Base-by-base conservation (phyloP, 2,797 vertebrate genomes). In the Anabas testudineus region DNA sequence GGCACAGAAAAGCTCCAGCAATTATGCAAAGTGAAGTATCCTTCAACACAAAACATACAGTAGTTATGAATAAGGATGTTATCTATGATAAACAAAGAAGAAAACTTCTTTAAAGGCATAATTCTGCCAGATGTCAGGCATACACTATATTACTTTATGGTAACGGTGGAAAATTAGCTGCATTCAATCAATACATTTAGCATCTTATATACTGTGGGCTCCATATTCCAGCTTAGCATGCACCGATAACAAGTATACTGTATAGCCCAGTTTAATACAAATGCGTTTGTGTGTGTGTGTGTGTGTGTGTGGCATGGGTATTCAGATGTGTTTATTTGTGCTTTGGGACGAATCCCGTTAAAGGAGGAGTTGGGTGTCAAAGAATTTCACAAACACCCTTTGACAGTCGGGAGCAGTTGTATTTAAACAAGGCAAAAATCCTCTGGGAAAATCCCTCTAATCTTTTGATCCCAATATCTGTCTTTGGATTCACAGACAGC, bases 381-480 rank as follows among this genome's bases (percentile, higher is more conserved):
- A 86, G 64, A 82, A 82, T 84, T 89, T 86, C 82, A 82, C 82
- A 88, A 89, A 88, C 83, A 89, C 82, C 87, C 80, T 89, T 88
- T 91, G 87, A 90, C 90, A 91, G 89, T 89, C 84, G 32, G 76
- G 68, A 88, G 78, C 87, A 78, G 77, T 85, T 90, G 78, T 90
- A 88, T 92, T 93, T 90, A 92, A 93, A 92, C 84, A 88, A 91
- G 87, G 79, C 66, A 86, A 80, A 90, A 90, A 91, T 90, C 81
- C 87, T 83, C 49, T 0, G 41, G 72, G 83, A 87, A 90, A 92
- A 92, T 91, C 88, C 87, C 85, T 87, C 85, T 90, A 93, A 93
- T 92, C 92, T 91, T 87, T 90, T 91, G 82, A 92, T 92, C 88
- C 88, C 74, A 83, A 90, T 91, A 92, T 90, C 84, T 88, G 88